Evolutionary conservation across 1,140 invertebrate genomes (phyloP), one percentile per base, ranked within the genome.

Genomic region (Dendroctonus valens): DNA sequence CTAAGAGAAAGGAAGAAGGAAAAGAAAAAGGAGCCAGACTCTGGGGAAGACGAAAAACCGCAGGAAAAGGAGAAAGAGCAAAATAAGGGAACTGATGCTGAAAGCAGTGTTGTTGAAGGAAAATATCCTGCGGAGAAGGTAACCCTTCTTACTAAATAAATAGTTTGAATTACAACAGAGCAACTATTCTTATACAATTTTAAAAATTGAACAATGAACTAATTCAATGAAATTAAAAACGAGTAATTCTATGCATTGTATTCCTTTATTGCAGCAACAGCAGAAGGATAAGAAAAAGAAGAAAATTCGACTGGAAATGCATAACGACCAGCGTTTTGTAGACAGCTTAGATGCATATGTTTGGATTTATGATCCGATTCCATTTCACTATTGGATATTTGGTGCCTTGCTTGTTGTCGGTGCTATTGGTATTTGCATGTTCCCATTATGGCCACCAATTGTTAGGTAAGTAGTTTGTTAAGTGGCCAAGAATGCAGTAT

Each of bases 321-420:
- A 97, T 81, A 86, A 94, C 73, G 92, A 97, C 69, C 95, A 99
- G 80, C 79, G 89, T 70, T 98, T 98, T 82, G 85, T 94, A 5
- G 97, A 99, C 81, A 91, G 90, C 44, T 85, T 90, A 41, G 95
- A 98, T 81, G 93, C 97, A 4, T 99, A 98, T 81, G 97, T 99
- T 11, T 99, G 98, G 98, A 91, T 99, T 62, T 99, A 98, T 81
- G 97, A 99, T 79, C 97, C 97, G 5, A 95, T 97, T 73, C 95
- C 96, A 7, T 86, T 96, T 65, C 94, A 95, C 81, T 98, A 98
- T 76, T 99, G 96, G 90, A 83, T 98, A 69, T 92, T 96, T 75
- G 97, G 97, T 53, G 85, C 91, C 37, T 81, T 96, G 0, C 83
- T 99, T 65, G 93, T 99, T 15, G 80, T 98, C 55, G 96, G 92